phyloP scores from a whole-genome alignment of 2,888 invertebrate species.

The Scelioninae gen. 1 region DNA sequence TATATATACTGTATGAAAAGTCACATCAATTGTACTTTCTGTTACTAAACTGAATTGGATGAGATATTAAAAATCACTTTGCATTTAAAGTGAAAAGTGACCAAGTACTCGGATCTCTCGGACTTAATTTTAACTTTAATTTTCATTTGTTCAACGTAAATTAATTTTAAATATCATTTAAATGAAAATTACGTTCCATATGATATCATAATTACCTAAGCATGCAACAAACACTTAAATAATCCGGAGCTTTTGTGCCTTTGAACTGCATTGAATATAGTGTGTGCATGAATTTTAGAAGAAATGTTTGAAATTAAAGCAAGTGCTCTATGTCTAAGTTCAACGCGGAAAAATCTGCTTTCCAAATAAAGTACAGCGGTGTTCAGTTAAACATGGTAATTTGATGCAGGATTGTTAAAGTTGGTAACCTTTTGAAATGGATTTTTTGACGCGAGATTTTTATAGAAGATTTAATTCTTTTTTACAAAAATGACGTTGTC shows the following conservation, averaged over 20 bases:
- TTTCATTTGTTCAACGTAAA: neutral
- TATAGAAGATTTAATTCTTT: neutral
- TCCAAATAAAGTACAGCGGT: conserved; percentile 4
- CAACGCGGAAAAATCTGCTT: neutral
- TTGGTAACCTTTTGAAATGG: conserved; percentile 11
- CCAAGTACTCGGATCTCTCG: neutral
- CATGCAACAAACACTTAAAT: neutral
- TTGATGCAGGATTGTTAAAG: conserved; percentile 12
- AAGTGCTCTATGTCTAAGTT: neutral
- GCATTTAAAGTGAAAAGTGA: conserved; percentile 22
- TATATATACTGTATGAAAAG: neutral
- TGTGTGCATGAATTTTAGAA: neutral
- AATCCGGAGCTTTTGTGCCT: neutral
- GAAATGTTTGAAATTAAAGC: conserved; percentile 17
- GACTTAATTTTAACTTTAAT: neutral
- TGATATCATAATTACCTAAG: conserved; percentile 2
- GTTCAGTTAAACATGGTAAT: conserved; percentile 16
- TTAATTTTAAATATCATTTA: conserved; percentile 5
- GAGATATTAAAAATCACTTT: conserved; percentile 33
- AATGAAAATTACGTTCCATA: neutral
- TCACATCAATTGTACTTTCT: conserved; percentile 8
- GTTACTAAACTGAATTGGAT: conserved; percentile 10
- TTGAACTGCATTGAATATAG: neutral
- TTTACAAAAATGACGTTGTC: neutral
- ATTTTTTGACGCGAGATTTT: conserved; percentile 6